Conservation (phyloP, 2,113 vertebrate species). For the Entelurus aequoreus region DNA sequence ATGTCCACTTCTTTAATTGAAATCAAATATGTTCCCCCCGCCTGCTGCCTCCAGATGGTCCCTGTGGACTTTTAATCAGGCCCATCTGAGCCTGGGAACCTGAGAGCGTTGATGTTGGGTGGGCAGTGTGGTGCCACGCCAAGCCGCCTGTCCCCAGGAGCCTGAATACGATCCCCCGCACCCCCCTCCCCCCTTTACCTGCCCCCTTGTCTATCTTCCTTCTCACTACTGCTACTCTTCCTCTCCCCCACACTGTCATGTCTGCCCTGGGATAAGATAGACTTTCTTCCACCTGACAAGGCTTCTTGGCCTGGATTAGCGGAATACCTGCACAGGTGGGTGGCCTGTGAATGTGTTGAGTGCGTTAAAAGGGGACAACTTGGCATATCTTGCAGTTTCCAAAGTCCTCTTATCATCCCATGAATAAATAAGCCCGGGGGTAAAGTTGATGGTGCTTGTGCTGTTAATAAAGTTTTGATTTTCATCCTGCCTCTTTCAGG, state of each 20-base stretch:
- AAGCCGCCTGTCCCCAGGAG: conserved; percentile 71
- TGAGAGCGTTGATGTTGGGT: conserved; percentile 73
- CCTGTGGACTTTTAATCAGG: conserved; percentile 71
- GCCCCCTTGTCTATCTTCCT: conserved; percentile 50
- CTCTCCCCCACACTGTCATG: conserved; percentile 18
- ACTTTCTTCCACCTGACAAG: conserved; percentile 66
- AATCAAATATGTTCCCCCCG: conserved; percentile 53
- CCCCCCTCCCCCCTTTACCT: conserved; percentile 59
- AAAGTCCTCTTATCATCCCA: conserved; percentile 49
- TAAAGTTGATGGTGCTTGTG: conserved; percentile 17
- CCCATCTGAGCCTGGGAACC: conserved; percentile 69
- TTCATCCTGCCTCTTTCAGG: conserved; percentile 28
- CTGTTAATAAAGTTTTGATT: conserved; percentile 65
- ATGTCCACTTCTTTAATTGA: conserved; percentile 46
- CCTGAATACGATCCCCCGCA: conserved; percentile 68
- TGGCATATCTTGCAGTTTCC: conserved; percentile 40
- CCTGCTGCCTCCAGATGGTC: conserved; percentile 65
- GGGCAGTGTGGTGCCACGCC: conserved; percentile 68
- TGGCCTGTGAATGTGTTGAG: conserved; percentile 56
- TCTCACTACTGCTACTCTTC: conserved; percentile 41
- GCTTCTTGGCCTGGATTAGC: conserved; percentile 52
- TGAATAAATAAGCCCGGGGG: conserved; percentile 60
- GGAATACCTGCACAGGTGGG: conserved; percentile 65
- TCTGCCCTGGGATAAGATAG: conserved; percentile 64
- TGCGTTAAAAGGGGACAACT: conserved; percentile 34